phyloP scores from a whole-genome alignment of 2,797 vertebrate genomes.

The Numenius phaeopus region DNA sequence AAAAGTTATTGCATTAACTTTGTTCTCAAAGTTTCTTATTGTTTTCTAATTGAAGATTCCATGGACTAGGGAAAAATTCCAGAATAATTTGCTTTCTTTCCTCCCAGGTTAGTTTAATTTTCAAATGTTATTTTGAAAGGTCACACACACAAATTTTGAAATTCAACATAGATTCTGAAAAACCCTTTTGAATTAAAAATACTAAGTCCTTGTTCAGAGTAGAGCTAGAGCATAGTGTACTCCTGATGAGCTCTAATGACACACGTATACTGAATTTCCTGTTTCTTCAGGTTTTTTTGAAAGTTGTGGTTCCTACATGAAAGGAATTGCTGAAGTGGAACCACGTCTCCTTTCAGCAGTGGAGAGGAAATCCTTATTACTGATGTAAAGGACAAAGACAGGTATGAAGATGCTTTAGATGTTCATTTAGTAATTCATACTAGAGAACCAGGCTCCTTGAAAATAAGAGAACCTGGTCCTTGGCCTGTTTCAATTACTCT shows the following conservation, averaged over 20 bases:
- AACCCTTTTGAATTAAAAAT: neutral
- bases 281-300: neutral
- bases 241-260: neutral
- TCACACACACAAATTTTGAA: neutral
- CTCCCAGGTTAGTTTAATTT: neutral
- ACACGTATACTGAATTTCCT: rapidly evolving
- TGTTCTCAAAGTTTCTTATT: neutral
- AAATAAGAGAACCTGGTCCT: neutral
- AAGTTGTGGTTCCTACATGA: neutral
- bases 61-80: neutral
- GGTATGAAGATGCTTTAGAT: neutral
- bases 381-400: neutral
- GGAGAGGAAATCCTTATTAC: neutral
- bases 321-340: neutral
- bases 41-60: neutral
- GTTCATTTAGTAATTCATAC: neutral
- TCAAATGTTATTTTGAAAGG: neutral
- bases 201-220: neutral
- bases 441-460: neutral
- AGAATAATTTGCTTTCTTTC: neutral
- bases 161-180: neutral
- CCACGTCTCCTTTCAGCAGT: neutral
- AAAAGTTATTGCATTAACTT: neutral
- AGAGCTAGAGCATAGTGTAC: neutral
- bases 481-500: neutral